phyloP scores from a whole-genome alignment of 2,113 vertebrate genomes.

The Pachyramphus minor region DNA sequence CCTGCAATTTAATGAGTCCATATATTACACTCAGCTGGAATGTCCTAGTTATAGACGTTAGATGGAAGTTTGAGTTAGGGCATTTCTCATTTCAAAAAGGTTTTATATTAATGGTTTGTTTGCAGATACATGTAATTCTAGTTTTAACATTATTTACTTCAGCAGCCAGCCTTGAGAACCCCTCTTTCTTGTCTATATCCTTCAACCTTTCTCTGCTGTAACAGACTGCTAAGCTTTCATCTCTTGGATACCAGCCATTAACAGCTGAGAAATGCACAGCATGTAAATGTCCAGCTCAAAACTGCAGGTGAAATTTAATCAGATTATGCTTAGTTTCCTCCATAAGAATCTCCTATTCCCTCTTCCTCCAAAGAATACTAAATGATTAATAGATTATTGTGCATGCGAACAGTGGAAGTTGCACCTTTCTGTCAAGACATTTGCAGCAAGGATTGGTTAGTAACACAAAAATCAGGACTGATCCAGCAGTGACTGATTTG shows the following conservation, averaged over 20 bases:
- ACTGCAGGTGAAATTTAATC: background rate
- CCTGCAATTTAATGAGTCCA: constrained; percentile 75
- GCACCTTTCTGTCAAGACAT: background rate
- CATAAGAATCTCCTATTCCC: background rate
- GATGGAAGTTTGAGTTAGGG: constrained; percentile 62
- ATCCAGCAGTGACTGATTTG: background rate
- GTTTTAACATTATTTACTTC: constrained; percentile 12
- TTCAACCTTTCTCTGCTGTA: constrained; percentile 1
- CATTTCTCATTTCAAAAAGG: constrained; percentile 37
- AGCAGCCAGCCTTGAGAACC: background rate
- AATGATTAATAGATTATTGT: background rate
- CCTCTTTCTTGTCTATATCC: background rate
- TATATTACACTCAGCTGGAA: constrained; percentile 69
- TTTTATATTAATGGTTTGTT: constrained; percentile 6
- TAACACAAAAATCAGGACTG: background rate
- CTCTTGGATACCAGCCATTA: background rate
- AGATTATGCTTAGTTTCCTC: background rate
- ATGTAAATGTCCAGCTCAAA: background rate
- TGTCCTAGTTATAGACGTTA: constrained; percentile 61
- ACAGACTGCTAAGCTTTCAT: background rate
- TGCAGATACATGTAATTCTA: background rate
- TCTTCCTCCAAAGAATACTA: background rate
- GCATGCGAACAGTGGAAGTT: background rate
- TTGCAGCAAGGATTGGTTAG: background rate
- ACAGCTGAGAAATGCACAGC: background rate